Percentiles rank a stretch among this genome's conserved stretches.
Evolutionary conservation across 1,140 invertebrate species (phyloP).

Genomic region (Formica selysi): DNA sequence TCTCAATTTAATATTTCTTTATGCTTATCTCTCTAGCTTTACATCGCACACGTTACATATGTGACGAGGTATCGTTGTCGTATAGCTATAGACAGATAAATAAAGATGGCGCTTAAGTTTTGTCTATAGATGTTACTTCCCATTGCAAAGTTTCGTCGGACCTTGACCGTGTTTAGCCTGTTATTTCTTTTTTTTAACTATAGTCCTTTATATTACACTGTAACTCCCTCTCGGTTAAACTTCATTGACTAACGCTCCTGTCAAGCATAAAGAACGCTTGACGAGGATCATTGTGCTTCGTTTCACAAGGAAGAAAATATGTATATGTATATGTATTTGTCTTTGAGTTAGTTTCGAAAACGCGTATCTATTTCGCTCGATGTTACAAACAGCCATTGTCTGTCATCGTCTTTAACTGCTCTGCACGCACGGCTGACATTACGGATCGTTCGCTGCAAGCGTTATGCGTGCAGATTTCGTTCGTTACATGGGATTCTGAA

Average conservation of each 20-base stretch:
- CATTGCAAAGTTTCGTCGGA: constrained; percentile 72
- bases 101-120: constrained; percentile 50
- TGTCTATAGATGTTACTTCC: constrained; percentile 71
- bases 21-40: constrained; percentile 2
- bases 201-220: constrained; percentile 44
- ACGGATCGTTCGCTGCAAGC: neutral
- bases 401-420: constrained; percentile 6
- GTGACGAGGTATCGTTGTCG: neutral
- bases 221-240: constrained; percentile 73
- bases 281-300: constrained; percentile 78
- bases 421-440: neutral
- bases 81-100: constrained; percentile 41
- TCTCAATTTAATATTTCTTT: constrained; percentile 43
- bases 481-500: neutral
- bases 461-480: neutral
- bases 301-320: constrained; percentile 81
- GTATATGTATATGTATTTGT: constrained; percentile 67
- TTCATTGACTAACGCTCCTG: constrained; percentile 81
- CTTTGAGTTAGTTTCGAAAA: constrained; percentile 24
- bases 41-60: neutral
- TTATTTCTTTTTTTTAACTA: constrained; percentile 47
- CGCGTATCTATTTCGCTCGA: neutral
- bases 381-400: constrained; percentile 2
- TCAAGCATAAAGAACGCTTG: constrained; percentile 68
- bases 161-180: constrained; percentile 40